phyloP scores from a whole-genome alignment of 2,888 invertebrate species.

The Andrena fulva region DNA sequence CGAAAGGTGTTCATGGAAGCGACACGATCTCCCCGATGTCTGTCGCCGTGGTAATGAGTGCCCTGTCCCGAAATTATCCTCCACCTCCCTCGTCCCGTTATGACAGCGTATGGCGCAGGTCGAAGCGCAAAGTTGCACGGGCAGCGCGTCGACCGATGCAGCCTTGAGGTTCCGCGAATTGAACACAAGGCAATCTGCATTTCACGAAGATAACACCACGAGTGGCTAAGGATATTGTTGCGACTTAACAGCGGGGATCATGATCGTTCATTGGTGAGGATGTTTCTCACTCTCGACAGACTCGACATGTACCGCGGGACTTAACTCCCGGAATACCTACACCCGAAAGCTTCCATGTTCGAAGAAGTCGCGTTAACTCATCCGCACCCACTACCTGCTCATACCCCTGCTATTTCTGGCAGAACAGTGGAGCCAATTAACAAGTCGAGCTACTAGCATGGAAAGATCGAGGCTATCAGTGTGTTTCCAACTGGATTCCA shows the following conservation, averaged over 20 bases:
- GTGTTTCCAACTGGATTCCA: no score
- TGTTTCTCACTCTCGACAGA: not conserved
- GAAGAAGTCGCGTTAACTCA: no score
- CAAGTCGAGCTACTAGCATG: no score
- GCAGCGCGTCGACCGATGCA: slow-evolving; percentile 47
- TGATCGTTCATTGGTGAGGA: slow-evolving; percentile 10
- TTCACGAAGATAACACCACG: slow-evolving; percentile 75
- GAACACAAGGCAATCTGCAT: slow-evolving; percentile 80
- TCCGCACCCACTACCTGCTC: no score
- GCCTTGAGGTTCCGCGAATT: slow-evolving; percentile 78
- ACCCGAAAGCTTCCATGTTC: no score
- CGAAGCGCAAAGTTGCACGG: slow-evolving; percentile 28
- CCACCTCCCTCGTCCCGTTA: slow-evolving; percentile 22
- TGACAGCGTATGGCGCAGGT: slow-evolving; percentile 30
- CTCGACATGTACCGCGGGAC: no score
- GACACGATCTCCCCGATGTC: no score
- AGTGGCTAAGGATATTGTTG: slow-evolving; percentile 50
- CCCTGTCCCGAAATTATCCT: slow-evolving; percentile 30
- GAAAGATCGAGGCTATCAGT: no score
- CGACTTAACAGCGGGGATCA: slow-evolving; percentile 17
- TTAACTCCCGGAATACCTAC: no score
- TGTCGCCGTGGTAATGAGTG: slow-evolving; percentile 6
- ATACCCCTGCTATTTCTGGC: no score
- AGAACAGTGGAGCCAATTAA: no score
- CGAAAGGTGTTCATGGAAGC: no score